A percentile compares a stretch with the other conserved stretches of the same genome.
Conservation (phyloP, 2,113 vertebrate genomes). For the Albula goreensis region DNA sequence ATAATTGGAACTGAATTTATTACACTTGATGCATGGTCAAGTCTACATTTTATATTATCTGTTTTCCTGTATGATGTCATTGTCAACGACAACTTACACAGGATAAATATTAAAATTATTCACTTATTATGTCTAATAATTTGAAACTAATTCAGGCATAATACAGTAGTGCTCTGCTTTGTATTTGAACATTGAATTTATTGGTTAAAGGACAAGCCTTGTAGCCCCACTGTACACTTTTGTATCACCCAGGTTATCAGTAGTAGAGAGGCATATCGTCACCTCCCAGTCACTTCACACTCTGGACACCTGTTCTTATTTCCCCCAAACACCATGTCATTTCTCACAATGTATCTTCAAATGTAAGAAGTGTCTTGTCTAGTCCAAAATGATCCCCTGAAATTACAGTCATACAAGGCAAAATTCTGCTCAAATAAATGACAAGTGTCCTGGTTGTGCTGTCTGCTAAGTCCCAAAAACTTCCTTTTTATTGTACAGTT, state of each 20-base stretch:
- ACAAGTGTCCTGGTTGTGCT: not conserved
- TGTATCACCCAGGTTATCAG: not conserved
- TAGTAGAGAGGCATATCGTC: not conserved
- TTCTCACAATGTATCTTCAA: not conserved
- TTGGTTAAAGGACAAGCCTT: not conserved
- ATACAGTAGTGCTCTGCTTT: not conserved
- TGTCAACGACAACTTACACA: not conserved
- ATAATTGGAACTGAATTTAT: not conserved
- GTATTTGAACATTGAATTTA: not conserved
- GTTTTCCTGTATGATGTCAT: not conserved
- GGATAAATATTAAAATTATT: too few species aligned
- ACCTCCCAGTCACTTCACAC: constrained; percentile 11
- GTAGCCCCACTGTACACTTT: not conserved
- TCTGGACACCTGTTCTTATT: not conserved
- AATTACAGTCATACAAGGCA: constrained; percentile 24
- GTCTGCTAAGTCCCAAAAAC: not conserved
- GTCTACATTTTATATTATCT: not conserved
- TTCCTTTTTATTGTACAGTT: not conserved
- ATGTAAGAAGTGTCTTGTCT: not conserved
- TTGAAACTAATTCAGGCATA: not conserved
- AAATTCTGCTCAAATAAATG: not conserved
- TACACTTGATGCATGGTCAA: not conserved
- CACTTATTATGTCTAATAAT: not conserved
- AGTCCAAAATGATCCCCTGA: constrained; percentile 2
- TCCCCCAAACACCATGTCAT: not conserved